Percentiles rank a stretch among this genome's conserved stretches.
phyloP scores from a whole-genome alignment of 2,113 vertebrate species.

The cat (Felis catus) region DNA sequence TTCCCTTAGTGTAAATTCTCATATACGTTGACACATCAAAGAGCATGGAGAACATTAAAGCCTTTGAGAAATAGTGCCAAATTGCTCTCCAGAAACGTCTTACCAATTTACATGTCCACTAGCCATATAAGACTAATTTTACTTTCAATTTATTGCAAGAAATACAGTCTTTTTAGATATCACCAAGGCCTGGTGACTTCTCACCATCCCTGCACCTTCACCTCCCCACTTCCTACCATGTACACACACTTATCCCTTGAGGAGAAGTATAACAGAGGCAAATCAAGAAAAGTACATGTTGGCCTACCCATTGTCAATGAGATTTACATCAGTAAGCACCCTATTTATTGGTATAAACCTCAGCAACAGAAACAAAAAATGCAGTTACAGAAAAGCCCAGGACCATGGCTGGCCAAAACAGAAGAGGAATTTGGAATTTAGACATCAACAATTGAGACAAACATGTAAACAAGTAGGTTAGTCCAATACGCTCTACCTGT shows the following conservation, averaged over 20 bases:
- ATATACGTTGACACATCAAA: neutral
- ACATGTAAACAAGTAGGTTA: neutral
- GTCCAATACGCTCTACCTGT: neutral
- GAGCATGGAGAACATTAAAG: neutral
- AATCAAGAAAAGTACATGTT: neutral
- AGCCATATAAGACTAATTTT: neutral
- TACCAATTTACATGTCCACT: neutral
- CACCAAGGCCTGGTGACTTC: neutral
- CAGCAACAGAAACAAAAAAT: neutral
- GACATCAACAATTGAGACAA: neutral
- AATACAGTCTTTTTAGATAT: neutral
- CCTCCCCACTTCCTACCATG: neutral
- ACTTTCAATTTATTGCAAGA: constrained; percentile 13
- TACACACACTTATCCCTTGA: neutral
- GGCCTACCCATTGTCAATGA: neutral
- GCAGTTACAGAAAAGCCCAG: neutral
- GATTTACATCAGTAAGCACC: neutral
- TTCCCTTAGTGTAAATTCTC: constrained; percentile 15
- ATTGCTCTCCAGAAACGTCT: constrained; percentile 17
- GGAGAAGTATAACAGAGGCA: neutral
- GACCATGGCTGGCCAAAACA: neutral
- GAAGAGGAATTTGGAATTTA: neutral
- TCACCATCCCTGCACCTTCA: neutral
- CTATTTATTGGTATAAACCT: neutral
- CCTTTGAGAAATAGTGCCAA: neutral